These are phyloP conservation scores for Xiphias gladius DNA, from an alignment of 2,113 vertebrate species.

Conservation along the genomic window DNA sequence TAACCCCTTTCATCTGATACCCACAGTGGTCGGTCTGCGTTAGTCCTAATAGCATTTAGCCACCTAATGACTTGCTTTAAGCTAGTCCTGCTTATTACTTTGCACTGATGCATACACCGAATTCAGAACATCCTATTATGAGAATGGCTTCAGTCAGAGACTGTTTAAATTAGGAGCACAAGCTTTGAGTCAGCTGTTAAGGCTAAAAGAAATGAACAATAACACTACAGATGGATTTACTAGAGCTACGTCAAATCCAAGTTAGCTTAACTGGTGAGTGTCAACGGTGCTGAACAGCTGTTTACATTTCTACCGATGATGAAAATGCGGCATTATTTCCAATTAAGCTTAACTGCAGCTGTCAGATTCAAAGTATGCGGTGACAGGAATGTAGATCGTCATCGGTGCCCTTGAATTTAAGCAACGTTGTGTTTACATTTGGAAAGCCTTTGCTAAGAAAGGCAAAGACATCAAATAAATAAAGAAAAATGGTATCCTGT, in stretches of 20 bases:
- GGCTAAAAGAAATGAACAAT: slow-evolving; percentile 10
- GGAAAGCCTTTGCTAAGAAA: slow-evolving; percentile 17
- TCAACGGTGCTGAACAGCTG: slow-evolving; percentile 20
- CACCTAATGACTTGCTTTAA: slow-evolving; percentile 35
- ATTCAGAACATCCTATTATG: slow-evolving; percentile 11
- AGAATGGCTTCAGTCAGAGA: slow-evolving; percentile 19
- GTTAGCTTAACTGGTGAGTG: slow-evolving; percentile 51
- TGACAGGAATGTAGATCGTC: no score
- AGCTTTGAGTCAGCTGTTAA: slow-evolving; percentile 39
- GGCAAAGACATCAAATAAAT: slow-evolving; percentile 18
- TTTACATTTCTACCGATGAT: slow-evolving; percentile 12
- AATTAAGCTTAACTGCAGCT: slow-evolving; percentile 21
- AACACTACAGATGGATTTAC: slow-evolving; percentile 11
- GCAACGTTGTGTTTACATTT: slow-evolving; percentile 23
- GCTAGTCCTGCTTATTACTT: slow-evolving; percentile 39
- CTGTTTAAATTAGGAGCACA: slow-evolving; percentile 14
- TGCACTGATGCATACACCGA: slow-evolving; percentile 22
- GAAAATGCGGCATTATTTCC: slow-evolving; percentile 42
- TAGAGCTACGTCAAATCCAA: slow-evolving; percentile 16
- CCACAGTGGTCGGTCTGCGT: slow-evolving; percentile 10
- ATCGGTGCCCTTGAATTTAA: slow-evolving; percentile 22
- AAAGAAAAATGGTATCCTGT: slow-evolving; percentile 16
- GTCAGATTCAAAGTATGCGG: slow-evolving; percentile 15
- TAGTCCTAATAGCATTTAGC: slow-evolving; percentile 44
- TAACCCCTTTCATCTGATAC: slow-evolving; percentile 36